Evolutionary conservation across 35 echinoderm and acorn worm species (phyloP).

Genomic region (Lytechinus pictus): DNA sequence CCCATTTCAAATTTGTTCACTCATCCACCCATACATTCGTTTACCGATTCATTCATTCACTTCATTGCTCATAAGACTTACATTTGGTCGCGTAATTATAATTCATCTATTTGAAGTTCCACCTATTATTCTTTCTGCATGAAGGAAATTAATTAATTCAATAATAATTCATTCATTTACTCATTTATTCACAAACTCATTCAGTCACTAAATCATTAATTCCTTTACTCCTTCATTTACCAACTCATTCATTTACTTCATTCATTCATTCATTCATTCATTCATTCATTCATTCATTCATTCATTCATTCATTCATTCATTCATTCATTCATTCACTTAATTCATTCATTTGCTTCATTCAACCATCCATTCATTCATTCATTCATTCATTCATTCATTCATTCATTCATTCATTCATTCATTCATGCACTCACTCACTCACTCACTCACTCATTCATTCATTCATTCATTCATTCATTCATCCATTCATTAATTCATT

Average conservation of each 20-base stretch:
- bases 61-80: no score
- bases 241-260: no score
- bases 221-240: no score
- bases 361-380: background rate
- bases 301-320: background rate
- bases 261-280: background rate
- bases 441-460: no score
- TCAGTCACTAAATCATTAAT: background rate
- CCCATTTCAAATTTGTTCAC: no score
- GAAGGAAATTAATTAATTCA: background rate
- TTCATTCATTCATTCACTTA: background rate
- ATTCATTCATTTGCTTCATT: no score
- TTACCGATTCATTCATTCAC: no score
- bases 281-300: background rate
- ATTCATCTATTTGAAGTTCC: no score
- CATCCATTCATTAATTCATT: background rate
- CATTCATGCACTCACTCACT: no score
- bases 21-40: no score
- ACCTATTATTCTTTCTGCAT: no score
- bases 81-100: no score
- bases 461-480: background rate
- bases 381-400: background rate
- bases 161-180: background rate
- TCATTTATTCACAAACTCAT: background rate
- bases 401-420: background rate